Base-by-base conservation (phyloP, 2,888 invertebrate genomes). In the Branchipolynoe longqiensis region DNA sequence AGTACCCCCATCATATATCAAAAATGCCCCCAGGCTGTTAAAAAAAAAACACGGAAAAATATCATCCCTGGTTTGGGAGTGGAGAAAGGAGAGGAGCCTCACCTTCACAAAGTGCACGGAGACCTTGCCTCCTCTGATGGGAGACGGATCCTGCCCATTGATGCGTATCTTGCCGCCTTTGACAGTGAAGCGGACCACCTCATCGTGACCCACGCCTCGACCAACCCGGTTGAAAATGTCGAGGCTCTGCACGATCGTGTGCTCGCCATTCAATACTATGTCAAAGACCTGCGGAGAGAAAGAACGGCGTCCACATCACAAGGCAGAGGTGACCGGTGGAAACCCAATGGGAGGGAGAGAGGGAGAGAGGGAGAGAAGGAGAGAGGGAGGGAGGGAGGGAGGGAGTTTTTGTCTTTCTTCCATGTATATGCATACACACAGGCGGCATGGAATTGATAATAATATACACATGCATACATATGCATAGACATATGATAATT, bases 191-290 rank as follows among this genome's bases (percentile, higher is more conserved):
- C 97, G 96, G 89, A 99, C 95, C 90, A 98, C 96, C 94, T 99
- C 98, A 93, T 99, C 99, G 92, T 98, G 97, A 0, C 98, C 99
- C 0, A 97, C 96, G 14, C 98, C 99, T 89, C 97, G 95, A 0
- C 94, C 94, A 41, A 98, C 98, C 94, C 96, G 96, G 87, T 97
- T 97, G 94, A 96, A 99, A 90, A 99, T 99, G 94, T 99, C 99
- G 90, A 99, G 95, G 92, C 98, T 97, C 6, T 97, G 96, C 59
- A 99, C 96, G 82, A 98, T 96, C 0, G 97, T 97, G 92, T 98
- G 98, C 92, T 98, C 97, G 54, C 97, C 97, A 94, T 99, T 99
- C 78, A 99, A 94, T 28, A 97, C 96, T 31, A 99, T 97, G 94
- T 98, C 98, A 94, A 99, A 99, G 0, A 96, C 96, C 96, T 96